These are phyloP conservation scores for Galaxias olidus DNA, from an alignment of 2,797 vertebrate species.

Conservation along the genomic window DNA sequence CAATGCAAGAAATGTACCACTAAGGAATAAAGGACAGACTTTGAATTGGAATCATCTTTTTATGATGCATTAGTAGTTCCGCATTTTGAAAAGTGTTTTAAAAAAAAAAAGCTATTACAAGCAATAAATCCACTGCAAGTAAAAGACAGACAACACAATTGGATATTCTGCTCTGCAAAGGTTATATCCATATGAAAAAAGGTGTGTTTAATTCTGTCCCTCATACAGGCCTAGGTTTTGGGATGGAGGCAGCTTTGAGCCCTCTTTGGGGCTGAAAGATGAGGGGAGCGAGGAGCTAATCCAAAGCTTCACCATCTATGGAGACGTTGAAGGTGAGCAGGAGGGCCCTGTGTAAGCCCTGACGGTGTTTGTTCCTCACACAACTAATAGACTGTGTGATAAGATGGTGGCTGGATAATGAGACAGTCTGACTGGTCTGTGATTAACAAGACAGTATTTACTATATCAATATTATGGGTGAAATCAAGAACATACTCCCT, in stretches of 20 bases:
- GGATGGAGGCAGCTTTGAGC: background rate
- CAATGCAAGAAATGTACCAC: too few species aligned
- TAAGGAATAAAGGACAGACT: too few species aligned
- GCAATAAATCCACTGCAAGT: too few species aligned
- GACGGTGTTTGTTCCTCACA: constrained; percentile 72
- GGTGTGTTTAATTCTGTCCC: too few species aligned
- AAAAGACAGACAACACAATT: too few species aligned
- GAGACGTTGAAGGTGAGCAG: constrained; percentile 63
- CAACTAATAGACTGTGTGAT: constrained; percentile 67
- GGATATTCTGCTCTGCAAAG: too few species aligned
- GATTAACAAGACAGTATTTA: constrained; percentile 66
- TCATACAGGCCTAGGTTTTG: constrained; percentile 15
- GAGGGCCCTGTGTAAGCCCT: constrained; percentile 43
- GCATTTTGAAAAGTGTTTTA: too few species aligned
- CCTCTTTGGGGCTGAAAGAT: constrained; percentile 4
- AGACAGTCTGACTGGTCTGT: constrained; percentile 54
- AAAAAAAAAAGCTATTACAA: too few species aligned
- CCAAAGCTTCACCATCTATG: constrained; percentile 22
- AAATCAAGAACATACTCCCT: constrained; percentile 36
- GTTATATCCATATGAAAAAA: too few species aligned
- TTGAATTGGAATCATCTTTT: too few species aligned
- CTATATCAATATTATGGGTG: constrained; percentile 82
- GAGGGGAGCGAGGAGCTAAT: constrained; percentile 10
- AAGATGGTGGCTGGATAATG: constrained; percentile 68
- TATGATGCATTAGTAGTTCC: too few species aligned